These are phyloP conservation scores for Megathymus violae DNA, from an alignment of 1,140 invertebrate species.

Conservation along the genomic window DNA sequence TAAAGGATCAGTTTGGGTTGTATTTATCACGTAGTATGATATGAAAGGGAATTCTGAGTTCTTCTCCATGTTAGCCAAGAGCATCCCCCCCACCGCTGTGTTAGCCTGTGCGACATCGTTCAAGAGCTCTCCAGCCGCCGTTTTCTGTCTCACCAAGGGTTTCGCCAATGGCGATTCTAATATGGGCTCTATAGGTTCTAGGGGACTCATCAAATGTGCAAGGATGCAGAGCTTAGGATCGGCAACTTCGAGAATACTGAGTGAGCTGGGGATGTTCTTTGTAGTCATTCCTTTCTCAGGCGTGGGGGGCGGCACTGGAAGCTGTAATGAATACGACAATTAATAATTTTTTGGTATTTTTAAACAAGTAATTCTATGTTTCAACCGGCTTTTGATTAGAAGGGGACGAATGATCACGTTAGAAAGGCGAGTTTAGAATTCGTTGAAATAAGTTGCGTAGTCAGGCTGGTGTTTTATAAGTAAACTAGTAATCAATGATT, in stretches of 20 bases:
- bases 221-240: conserved; percentile 94
- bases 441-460: no score
- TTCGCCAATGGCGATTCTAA: conserved; percentile 91
- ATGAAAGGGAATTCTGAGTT: conserved; percentile 96
- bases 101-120: conserved; percentile 89
- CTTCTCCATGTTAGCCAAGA: conserved; percentile 94
- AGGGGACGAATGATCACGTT: no score
- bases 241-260: conserved; percentile 92
- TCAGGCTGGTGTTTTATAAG: no score
- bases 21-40: conserved; percentile 95
- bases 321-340: conserved; percentile 55
- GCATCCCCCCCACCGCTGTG: conserved; percentile 90
- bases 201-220: conserved; percentile 93
- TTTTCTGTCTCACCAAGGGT: conserved; percentile 90
- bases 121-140: conserved; percentile 90
- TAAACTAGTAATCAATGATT: no score
- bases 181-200: conserved; percentile 92
- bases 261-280: conserved; percentile 84
- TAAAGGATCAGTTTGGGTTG: conserved; percentile 91
- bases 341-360: no score
- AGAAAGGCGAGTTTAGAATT: no score
- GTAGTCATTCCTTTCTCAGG: conserved; percentile 85
- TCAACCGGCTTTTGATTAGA: no score
- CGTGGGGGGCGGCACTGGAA: conserved; percentile 82
- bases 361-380: no score